These are phyloP conservation scores for Apodemia hepburni DNA, from an alignment of 2,888 invertebrate species.

Conservation along the genomic window DNA sequence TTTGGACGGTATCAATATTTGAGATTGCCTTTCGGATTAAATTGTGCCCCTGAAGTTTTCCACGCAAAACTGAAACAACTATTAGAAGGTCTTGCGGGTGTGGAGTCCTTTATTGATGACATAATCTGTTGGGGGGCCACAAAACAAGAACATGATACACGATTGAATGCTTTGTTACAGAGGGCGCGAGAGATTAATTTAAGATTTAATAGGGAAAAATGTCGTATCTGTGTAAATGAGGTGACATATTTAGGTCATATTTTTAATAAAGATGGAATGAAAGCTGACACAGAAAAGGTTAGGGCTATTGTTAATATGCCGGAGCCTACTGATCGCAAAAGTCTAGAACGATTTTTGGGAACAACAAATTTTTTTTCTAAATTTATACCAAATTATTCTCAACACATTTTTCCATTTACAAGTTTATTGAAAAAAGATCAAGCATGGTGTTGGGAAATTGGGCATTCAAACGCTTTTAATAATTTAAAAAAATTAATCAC, in stretches of 20 bases:
- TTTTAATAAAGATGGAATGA: constrained; percentile 30
- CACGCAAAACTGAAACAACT: constrained; percentile 29
- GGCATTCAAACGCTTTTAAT: constrained; percentile 9
- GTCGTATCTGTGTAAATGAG: constrained; percentile 22
- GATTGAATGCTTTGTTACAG: constrained; percentile 23
- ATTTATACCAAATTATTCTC: constrained; percentile 25
- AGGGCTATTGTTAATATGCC: constrained; percentile 31
- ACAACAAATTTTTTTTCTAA: constrained; percentile 28
- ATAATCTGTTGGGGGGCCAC: constrained; percentile 24
- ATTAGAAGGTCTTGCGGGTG: constrained; percentile 23
- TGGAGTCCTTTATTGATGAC: constrained; percentile 26
- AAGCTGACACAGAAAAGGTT: constrained; percentile 26
- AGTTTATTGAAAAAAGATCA: constrained; percentile 7
- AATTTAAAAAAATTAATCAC: constrained; percentile 8
- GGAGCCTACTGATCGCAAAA: constrained; percentile 24
- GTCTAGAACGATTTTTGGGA: constrained; percentile 31
- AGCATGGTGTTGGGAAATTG: constrained; percentile 3
- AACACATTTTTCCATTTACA: constrained; percentile 5
- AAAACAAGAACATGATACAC: constrained; percentile 24
- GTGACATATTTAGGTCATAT: constrained; percentile 32
- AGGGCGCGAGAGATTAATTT: constrained; percentile 24
- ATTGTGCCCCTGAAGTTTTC: constrained; percentile 33
- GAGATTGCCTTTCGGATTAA: constrained; percentile 32
- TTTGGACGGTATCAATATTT: constrained; percentile 25
- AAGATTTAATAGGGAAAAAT: constrained; percentile 22